These are phyloP conservation scores for Trichosurus vulpecula DNA, from an alignment of 2,797 vertebrate genomes.

Conservation along the genomic window DNA sequence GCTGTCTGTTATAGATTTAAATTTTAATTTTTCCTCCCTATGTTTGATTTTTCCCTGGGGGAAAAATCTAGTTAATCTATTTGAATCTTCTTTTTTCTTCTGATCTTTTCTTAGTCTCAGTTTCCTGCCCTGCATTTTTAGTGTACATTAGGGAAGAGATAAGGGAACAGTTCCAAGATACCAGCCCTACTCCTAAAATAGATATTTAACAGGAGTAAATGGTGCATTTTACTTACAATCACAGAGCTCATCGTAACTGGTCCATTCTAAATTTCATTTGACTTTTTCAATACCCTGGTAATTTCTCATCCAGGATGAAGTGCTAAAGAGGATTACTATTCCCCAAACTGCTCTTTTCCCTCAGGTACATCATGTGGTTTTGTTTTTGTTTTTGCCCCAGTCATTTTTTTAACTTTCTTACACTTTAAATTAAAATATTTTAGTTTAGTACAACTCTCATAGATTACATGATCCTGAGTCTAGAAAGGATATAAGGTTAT, in stretches of 20 bases:
- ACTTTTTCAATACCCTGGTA: neutral
- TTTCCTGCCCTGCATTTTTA: neutral
- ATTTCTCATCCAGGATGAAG: fast-evolving
- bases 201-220: neutral
- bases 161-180: fast-evolving
- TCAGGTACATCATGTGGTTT: fast-evolving
- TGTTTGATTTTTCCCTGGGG: neutral
- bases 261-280: neutral
- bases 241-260: neutral
- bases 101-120: slow-evolving; percentile 3
- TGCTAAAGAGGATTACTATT: neutral
- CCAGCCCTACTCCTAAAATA: neutral
- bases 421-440: neutral
- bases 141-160: neutral
- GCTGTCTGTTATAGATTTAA: fast-evolving
- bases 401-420: neutral
- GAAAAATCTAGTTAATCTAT: neutral
- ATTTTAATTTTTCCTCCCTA: neutral
- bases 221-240: neutral
- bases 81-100: neutral
- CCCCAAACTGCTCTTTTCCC: fast-evolving
- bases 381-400: neutral
- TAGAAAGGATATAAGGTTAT: neutral
- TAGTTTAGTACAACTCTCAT: neutral
- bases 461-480: neutral